Evolutionary conservation across 2,113 vertebrate genomes (phyloP).

Genomic region (Albula glossodonta): DNA sequence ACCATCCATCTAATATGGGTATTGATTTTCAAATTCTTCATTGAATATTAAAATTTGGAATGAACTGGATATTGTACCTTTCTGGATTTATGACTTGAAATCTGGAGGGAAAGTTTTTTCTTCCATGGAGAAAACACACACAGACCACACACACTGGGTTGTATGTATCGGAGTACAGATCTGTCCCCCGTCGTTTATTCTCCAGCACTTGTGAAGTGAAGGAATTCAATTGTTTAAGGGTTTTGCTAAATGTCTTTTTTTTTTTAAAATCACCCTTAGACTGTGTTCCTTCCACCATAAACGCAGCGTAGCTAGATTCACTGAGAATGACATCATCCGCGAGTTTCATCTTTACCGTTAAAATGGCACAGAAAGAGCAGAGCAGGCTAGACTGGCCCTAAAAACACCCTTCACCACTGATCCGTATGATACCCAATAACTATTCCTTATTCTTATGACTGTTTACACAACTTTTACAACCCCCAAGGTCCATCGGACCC

Average conservation of each 20-base stretch:
- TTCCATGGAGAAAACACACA: not conserved
- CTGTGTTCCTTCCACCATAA: not conserved
- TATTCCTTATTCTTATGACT: slow-evolving; percentile 55
- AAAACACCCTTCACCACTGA: not conserved
- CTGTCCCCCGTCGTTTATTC: not conserved
- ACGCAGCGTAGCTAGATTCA: not conserved
- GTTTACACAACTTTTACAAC: slow-evolving; percentile 69
- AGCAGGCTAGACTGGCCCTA: not conserved
- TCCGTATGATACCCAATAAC: slow-evolving; percentile 14
- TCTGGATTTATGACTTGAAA: not conserved
- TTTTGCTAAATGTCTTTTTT: not conserved
- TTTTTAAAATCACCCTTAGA: not conserved
- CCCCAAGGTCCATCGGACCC: slow-evolving; percentile 47
- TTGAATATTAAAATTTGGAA: not conserved
- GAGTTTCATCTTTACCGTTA: not conserved
- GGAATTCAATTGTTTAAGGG: not conserved
- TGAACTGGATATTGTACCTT: not conserved
- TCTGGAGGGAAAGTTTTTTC: not conserved
- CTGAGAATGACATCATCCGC: not conserved
- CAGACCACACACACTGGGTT: not conserved
- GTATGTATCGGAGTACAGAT: not conserved
- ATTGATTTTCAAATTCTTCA: not conserved
- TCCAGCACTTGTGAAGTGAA: not conserved
- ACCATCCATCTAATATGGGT: not conserved
- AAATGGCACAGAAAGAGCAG: not conserved